Evolutionary conservation across 2,113 vertebrate genomes (phyloP).

Genomic region (Pseudorectes ferrugineus): DNA sequence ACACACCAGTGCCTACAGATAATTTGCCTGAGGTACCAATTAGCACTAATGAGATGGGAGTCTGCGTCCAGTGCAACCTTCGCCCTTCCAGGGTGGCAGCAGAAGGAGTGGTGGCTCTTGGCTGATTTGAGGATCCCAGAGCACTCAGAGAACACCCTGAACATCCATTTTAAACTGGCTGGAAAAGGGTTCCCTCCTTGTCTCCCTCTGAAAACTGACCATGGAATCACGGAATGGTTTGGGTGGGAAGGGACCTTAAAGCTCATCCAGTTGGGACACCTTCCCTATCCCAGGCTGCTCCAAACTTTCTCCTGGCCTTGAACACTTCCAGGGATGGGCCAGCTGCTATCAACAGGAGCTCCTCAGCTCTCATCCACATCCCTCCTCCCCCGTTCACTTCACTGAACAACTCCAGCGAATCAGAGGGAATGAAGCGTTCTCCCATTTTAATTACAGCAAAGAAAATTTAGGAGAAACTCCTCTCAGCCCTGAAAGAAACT

Average conservation of each 20-base stretch:
- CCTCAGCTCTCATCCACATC: not conserved
- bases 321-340: not conserved
- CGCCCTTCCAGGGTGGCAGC: not conserved
- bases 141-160: not conserved
- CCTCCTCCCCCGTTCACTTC: not conserved
- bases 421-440: not conserved
- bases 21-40: not conserved
- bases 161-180: not conserved
- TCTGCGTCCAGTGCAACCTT: fast-evolving
- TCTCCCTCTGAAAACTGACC: not conserved
- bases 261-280: not conserved
- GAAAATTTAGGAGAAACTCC: not conserved
- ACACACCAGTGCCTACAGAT: not conserved
- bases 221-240: not conserved
- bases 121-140: fast-evolving
- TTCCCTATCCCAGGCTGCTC: not conserved
- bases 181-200: not conserved
- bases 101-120: not conserved
- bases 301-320: not conserved
- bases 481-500: not conserved
- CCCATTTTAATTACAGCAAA: not conserved
- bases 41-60: not conserved
- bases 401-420: fast-evolving
- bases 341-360: fast-evolving
- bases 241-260: not conserved